Conservation (phyloP, 2,888 invertebrate genomes). For the Spodoptera littoralis region DNA sequence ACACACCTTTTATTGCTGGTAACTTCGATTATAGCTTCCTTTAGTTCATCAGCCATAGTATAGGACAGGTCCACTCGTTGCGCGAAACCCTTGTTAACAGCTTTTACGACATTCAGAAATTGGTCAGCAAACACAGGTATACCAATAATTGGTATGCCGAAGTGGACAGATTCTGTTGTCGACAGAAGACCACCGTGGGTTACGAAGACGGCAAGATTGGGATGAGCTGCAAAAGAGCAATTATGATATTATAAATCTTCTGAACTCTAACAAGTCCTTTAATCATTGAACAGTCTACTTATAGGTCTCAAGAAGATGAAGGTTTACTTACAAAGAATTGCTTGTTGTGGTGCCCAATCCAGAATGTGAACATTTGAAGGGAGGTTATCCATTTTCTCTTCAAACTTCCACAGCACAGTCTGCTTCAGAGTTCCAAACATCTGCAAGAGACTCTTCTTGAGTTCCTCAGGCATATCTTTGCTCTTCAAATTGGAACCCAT, state of each 20-base stretch:
- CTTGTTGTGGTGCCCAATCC: slow-evolving; percentile 79
- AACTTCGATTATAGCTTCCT: slow-evolving; percentile 58
- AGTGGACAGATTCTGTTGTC: slow-evolving; percentile 66
- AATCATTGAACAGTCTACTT: too few species aligned
- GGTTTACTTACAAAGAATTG: slow-evolving; percentile 42
- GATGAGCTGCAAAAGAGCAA: slow-evolving; percentile 59
- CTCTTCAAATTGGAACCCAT: slow-evolving; percentile 82
- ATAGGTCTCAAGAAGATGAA: too few species aligned
- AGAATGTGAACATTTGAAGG: slow-evolving; percentile 80
- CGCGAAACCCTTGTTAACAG: slow-evolving; percentile 64
- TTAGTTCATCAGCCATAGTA: slow-evolving; percentile 56
- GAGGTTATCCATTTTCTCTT: slow-evolving; percentile 66
- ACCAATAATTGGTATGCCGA: slow-evolving; percentile 68
- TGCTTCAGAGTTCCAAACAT: slow-evolving; percentile 80
- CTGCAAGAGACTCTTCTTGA: slow-evolving; percentile 68
- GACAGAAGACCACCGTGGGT: slow-evolving; percentile 72
- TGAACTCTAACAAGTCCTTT: too few species aligned
- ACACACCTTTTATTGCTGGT: slow-evolving; percentile 58
- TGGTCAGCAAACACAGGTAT: slow-evolving; percentile 71
- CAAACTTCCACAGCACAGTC: slow-evolving; percentile 85
- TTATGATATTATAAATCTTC: not conserved
- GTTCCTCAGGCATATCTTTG: slow-evolving; percentile 68
- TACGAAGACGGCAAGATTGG: slow-evolving; percentile 65
- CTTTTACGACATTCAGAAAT: slow-evolving; percentile 62
- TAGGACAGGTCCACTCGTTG: slow-evolving; percentile 60